phyloP scores from a whole-genome alignment of 2,888 invertebrate species.

The Dolichomitus sp. region DNA sequence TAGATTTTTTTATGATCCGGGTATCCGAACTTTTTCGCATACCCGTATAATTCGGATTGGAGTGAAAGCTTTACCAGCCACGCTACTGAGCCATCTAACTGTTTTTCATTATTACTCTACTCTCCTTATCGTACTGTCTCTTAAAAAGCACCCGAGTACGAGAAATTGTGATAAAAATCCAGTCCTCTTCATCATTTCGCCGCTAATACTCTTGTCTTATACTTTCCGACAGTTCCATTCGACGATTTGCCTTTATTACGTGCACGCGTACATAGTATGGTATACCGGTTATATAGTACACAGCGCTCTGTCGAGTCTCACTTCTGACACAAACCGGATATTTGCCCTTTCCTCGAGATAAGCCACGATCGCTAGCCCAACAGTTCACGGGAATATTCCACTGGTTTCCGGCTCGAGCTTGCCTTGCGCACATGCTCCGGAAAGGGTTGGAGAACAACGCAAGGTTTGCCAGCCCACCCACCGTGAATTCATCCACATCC shows the following conservation, averaged over 20 bases:
- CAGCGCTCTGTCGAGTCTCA: constrained; percentile 27
- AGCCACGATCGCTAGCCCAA: constrained; percentile 49
- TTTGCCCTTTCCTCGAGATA: constrained; percentile 62
- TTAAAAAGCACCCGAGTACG: constrained; percentile 8
- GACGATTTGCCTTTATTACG: constrained; percentile 34
- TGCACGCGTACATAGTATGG: not conserved
- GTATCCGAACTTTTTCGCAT: no score
- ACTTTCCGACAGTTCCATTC: constrained; percentile 34
- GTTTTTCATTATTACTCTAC: not conserved
- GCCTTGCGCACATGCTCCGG: not conserved
- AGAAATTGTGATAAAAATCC: constrained; percentile 6
- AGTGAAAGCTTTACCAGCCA: no score
- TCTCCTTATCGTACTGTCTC: not conserved
- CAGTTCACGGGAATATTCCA: constrained; percentile 17
- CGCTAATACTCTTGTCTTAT: not conserved
- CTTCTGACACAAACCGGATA: constrained; percentile 52
- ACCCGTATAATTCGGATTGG: no score
- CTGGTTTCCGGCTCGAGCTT: constrained; percentile 34
- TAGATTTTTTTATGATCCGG: no score
- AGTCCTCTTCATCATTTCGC: not conserved
- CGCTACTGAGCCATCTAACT: not conserved
- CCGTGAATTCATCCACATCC: constrained; percentile 35
- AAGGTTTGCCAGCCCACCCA: constrained; percentile 52
- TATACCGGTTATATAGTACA: not conserved
- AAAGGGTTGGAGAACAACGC: constrained; percentile 50